Conservation (phyloP, 2,888 invertebrate genomes). For the Brassicogethes aeneus region DNA sequence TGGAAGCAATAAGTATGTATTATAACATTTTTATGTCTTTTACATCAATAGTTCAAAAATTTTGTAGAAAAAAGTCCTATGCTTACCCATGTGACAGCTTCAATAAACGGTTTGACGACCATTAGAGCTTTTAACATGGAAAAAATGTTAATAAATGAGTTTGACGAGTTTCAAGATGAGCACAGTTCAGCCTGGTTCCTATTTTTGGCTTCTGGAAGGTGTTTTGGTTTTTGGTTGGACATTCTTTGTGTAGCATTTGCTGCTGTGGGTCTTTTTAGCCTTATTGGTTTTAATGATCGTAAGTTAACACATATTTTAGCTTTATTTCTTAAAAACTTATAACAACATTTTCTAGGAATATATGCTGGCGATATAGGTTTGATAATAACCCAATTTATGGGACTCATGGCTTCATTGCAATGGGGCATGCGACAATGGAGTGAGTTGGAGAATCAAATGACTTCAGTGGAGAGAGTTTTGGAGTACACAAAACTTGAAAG, state of each 20-base stretch:
- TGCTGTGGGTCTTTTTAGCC: conserved; percentile 26
- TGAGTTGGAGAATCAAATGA: conserved; percentile 57
- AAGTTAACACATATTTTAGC: conserved; percentile 5
- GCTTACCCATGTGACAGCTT: conserved; percentile 65
- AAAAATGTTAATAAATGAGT: conserved; percentile 51
- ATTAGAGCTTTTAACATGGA: conserved; percentile 65
- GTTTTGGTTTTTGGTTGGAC: conserved; percentile 65
- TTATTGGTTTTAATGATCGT: conserved; percentile 25
- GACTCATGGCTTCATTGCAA: conserved; percentile 56
- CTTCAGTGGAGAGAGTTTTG: conserved; percentile 28
- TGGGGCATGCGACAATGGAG: conserved; percentile 76
- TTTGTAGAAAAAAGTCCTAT: conserved; percentile 66
- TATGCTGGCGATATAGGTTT: conserved; percentile 68
- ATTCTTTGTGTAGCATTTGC: conserved; percentile 57
- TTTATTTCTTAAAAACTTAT: neutral
- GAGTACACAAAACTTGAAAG: conserved; percentile 29
- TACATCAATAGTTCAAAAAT: too few species aligned
- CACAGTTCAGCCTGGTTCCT: conserved; percentile 71
- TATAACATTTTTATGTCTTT: too few species aligned
- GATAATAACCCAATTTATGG: conserved; percentile 68
- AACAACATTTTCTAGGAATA: conserved; percentile 34
- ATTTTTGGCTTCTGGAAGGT: conserved; percentile 54
- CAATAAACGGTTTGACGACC: conserved; percentile 66
- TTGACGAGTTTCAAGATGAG: conserved; percentile 53
- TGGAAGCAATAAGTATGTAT: conserved; percentile 57